Evolutionary conservation across 2,113 vertebrate species (phyloP).

Genomic region (Columbina picui): DNA sequence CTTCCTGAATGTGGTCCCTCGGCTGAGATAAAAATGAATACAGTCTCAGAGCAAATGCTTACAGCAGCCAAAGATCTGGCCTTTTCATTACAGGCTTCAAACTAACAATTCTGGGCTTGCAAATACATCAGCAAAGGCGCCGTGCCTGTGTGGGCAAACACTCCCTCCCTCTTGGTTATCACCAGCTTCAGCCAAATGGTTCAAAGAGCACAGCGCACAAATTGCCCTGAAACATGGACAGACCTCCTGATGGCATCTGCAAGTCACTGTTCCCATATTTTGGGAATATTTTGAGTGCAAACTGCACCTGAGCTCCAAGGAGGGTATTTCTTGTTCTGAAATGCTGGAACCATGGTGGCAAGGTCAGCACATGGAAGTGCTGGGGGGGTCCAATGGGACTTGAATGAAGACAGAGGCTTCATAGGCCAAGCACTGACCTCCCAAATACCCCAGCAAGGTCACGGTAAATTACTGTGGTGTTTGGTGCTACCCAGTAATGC

Average conservation of each 20-base stretch:
- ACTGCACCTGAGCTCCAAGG: not conserved
- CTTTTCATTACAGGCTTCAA: not conserved
- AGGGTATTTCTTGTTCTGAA: not conserved
- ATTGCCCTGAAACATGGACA: not conserved
- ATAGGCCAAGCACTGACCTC: not conserved
- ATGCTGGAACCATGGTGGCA: not conserved
- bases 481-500: not conserved
- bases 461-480: not conserved
- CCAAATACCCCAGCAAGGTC: not conserved
- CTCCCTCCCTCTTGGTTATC: not conserved
- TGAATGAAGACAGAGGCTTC: not conserved
- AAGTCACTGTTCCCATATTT: not conserved
- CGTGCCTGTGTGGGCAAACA: not conserved
- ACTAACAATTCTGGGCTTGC: not conserved
- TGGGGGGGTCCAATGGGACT: not conserved
- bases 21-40: not conserved
- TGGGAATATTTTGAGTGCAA: not conserved
- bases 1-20: not conserved
- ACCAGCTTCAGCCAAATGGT: not conserved
- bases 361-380: not conserved
- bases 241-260: not conserved
- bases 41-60: not conserved
- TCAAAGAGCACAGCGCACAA: not conserved
- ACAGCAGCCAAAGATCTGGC: not conserved
- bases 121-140: not conserved